phyloP scores from a whole-genome alignment of 2,797 vertebrate genomes.

The Coregonus suidteri region DNA sequence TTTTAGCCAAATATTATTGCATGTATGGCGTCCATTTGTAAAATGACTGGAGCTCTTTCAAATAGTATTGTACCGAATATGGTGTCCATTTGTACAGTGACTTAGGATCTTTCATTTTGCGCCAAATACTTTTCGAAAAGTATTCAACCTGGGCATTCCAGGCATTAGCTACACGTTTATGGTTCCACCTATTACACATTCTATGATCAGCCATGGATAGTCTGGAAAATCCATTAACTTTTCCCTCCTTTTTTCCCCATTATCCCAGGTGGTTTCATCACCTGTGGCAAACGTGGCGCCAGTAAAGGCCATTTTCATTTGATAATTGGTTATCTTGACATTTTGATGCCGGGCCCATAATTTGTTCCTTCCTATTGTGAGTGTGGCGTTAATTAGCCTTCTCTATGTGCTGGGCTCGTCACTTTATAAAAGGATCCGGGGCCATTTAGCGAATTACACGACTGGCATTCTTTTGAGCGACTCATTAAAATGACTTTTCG shows the following conservation, averaged over 20 bases:
- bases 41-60: too few species aligned
- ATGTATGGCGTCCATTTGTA: background rate
- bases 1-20: background rate
- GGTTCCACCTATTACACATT: constrained; percentile 52
- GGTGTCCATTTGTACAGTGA: constrained; percentile 35
- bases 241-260: constrained; percentile 40
- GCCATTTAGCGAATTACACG: constrained; percentile 68
- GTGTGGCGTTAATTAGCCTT: constrained; percentile 72
- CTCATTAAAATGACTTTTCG: constrained; percentile 59
- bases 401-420: constrained; percentile 66
- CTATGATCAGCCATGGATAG: constrained; percentile 35
- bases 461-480: constrained; percentile 64
- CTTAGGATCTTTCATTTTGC: constrained; percentile 35
- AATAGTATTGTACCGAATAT: constrained; percentile 20
- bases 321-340: constrained; percentile 82
- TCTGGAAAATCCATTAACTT: constrained; percentile 52
- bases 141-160: constrained; percentile 10
- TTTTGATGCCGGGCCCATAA: constrained; percentile 73
- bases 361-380: constrained; percentile 73
- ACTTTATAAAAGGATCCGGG: constrained; percentile 59
- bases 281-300: constrained; percentile 68
- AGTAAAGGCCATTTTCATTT: constrained; percentile 75
- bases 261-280: constrained; percentile 68
- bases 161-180: constrained; percentile 43
- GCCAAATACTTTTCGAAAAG: constrained; percentile 44